Base-by-base conservation (phyloP, 2,888 invertebrate genomes). In the Melolontha melolontha region DNA sequence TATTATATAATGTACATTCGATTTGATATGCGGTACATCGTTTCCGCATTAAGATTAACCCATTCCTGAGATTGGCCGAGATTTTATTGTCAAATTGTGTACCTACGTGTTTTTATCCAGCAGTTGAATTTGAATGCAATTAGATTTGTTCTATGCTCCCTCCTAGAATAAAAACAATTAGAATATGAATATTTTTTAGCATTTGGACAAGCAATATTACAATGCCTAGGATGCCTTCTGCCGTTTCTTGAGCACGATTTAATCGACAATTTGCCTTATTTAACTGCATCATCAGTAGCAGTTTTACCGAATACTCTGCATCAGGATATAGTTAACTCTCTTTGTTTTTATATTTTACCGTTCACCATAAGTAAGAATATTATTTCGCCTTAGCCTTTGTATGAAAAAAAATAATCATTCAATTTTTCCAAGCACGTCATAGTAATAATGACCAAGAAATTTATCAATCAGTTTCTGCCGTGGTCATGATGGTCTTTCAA, bases 401-500 rank as follows among this genome's bases (percentile, higher is more conserved):
- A 2, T 10, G 11, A 8, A 51, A 12, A 14, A 29, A 27, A 11
- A 64, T 44, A 12, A 52, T 59, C 7, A 52, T 14, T 11, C 12
- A 5, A 34, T 27, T 51, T 50, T 22, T 78, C 80, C 7, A 74
- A 92, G 92, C 90, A 11, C 89, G 93, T 50, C 89, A 89, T 76
- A 90, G 87, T 72, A 90, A 91, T n/a, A 89, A 91, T 77, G 90
- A 89, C 71, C 88, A 90, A 72, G 93, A 93, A 78, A 92, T 93
- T 10, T 92, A 92, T 70, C 94, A 94, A 79, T 94, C 94, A 1
- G 92, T 95, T 4, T 93, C 96, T 0, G 94, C 97, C 41, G 95
- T 98, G 66, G 90, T 99, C 69, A 97, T 98, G 94, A 93, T 98
- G 91, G 94, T 98, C 34, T 93, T 98, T 79, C 98, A 98, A 81